phyloP scores from a whole-genome alignment of 1,140 invertebrate genomes.

The Argopecten irradians region DNA sequence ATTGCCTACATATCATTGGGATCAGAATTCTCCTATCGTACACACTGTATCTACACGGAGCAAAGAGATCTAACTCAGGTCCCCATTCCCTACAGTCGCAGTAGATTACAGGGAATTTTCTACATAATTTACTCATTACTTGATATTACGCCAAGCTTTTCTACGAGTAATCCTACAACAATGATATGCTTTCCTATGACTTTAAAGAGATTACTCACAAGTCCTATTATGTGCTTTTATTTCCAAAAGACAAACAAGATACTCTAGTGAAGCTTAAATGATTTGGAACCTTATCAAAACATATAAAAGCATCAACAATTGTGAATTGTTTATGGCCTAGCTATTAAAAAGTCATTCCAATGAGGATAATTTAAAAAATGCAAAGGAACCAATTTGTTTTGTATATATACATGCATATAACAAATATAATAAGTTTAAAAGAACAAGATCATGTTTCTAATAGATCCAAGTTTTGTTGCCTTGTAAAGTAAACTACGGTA shows the following conservation, averaged over 20 bases:
- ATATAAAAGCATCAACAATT: background rate
- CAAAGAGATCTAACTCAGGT: background rate
- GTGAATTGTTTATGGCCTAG: background rate
- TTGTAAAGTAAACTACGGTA: background rate
- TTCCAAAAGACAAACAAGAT: background rate
- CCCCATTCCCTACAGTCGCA: background rate
- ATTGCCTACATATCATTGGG: background rate
- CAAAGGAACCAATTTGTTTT: background rate
- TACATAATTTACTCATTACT: background rate
- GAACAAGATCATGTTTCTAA: background rate
- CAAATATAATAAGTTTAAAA: background rate
- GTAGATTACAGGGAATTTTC: background rate
- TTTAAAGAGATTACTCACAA: background rate
- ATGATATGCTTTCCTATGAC: background rate
- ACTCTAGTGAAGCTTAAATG: background rate
- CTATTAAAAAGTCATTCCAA: background rate
- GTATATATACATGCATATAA: background rate
- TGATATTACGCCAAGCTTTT: background rate
- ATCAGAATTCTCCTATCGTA: background rate
- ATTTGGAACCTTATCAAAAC: background rate
- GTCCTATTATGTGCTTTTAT: background rate
- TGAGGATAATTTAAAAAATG: background rate
- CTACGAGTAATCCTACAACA: background rate
- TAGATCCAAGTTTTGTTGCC: background rate
- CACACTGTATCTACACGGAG: background rate